A percentile compares a stretch with the other conserved stretches of the same genome.
phyloP scores from a whole-genome alignment of 2,888 invertebrate species.

The Branchinecta sandiegonensis region DNA sequence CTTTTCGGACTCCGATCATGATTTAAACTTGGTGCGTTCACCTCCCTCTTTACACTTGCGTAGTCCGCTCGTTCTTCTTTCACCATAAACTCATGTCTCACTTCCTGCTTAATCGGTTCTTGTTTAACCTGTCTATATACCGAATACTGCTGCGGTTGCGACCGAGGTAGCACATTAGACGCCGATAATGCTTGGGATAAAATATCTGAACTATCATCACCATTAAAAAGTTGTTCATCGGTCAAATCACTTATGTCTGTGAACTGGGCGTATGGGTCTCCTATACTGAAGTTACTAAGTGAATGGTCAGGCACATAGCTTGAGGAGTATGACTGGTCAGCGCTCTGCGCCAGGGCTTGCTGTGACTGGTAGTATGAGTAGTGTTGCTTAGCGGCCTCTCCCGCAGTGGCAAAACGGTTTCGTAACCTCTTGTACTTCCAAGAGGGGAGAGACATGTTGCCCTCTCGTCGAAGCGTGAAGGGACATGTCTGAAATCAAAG shows the following conservation, averaged over 20 bases:
- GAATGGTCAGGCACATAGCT: slow-evolving; percentile 4
- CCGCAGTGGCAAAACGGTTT: slow-evolving; percentile 2
- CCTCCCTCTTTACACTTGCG: not conserved
- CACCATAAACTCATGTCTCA: slow-evolving; percentile 7
- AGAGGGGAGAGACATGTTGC: not conserved
- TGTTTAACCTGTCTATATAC: not conserved
- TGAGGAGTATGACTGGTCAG: not conserved
- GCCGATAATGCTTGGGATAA: slow-evolving; percentile 9
- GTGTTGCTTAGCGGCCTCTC: not conserved
- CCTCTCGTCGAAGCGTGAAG: not conserved
- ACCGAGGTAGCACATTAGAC: not conserved
- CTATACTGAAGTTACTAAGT: slow-evolving; percentile 1
- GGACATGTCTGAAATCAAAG: not conserved
- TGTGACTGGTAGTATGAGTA: slow-evolving; percentile 4
- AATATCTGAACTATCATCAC: slow-evolving; percentile 12
- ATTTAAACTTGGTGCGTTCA: slow-evolving; percentile 6
- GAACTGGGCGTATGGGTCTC: slow-evolving; percentile 2
- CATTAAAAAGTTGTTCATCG: slow-evolving; percentile 14
- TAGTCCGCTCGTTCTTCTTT: not conserved
- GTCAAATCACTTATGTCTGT: slow-evolving; percentile 1
- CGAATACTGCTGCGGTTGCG: not conserved
- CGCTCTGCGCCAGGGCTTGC: not conserved
- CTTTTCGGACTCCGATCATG: slow-evolving; percentile 5
- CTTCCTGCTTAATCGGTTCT: not conserved
- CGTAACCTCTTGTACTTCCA: slow-evolving; percentile 3